These are phyloP conservation scores for Lordiphosa clarofinis DNA, from an alignment of 1,140 invertebrate species.

Conservation along the genomic window DNA sequence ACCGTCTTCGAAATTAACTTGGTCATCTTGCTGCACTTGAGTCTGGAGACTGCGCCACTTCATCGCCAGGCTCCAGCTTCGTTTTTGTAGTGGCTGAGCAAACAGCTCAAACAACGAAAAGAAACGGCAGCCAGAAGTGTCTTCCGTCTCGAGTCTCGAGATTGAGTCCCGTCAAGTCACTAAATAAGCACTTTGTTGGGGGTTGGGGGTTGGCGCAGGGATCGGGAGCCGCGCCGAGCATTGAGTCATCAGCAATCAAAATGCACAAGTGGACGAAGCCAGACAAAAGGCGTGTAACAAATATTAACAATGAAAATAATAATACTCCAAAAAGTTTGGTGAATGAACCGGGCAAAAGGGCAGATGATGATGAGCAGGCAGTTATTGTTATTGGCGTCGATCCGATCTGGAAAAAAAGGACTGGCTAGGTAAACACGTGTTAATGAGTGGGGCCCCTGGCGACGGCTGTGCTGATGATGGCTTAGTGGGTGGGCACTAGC, in stretches of 20 bases:
- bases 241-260: slow-evolving; percentile 67
- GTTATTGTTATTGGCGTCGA: slow-evolving; percentile 76
- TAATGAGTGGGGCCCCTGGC: slow-evolving; percentile 64
- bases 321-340: slow-evolving; percentile 59
- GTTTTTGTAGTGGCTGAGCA: slow-evolving; percentile 68
- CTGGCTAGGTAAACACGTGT: slow-evolving; percentile 73
- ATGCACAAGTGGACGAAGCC: slow-evolving; percentile 11
- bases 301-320: slow-evolving; percentile 78
- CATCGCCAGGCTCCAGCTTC: slow-evolving; percentile 47
- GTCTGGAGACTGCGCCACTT: slow-evolving; percentile 53
- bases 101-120: slow-evolving; percentile 45
- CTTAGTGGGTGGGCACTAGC: slow-evolving; percentile 55
- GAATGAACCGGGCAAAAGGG: slow-evolving; percentile 48
- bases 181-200: slow-evolving; percentile 71
- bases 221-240: slow-evolving; percentile 33
- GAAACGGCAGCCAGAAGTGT: slow-evolving; percentile 72
- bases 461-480: slow-evolving; percentile 18
- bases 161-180: slow-evolving; percentile 62
- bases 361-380: slow-evolving; percentile 54
- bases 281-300: slow-evolving; percentile 75
- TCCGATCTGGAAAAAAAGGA: slow-evolving; percentile 39
- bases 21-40: slow-evolving; percentile 74
- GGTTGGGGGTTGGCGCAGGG: slow-evolving; percentile 22
- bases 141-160: slow-evolving; percentile 50
- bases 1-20: slow-evolving; percentile 68